Evolutionary conservation across 2,797 vertebrate species (phyloP), one percentile per base, ranked within the genome.

Genomic region (Labeo calbasu): DNA sequence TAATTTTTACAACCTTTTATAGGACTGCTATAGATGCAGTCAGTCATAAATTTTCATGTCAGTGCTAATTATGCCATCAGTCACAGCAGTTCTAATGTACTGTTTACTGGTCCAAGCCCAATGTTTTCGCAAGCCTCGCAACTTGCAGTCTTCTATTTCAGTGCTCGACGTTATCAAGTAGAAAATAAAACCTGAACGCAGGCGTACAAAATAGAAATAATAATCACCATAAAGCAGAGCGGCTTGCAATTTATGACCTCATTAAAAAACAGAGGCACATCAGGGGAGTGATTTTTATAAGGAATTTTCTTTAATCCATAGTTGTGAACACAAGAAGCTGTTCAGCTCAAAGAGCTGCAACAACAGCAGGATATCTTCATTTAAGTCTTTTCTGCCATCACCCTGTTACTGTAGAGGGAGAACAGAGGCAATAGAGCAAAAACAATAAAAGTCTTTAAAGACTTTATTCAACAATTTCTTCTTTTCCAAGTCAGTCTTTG

Each of bases 191-290:
- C 43, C 80, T 53, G 75, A 86, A 85, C 5, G 83, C 77, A 85
- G 53, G 85, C 43, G 3, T 79, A 85, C 75, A 88, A 61, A 88
- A 88, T 36, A 84, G 36, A 86, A 89, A 90, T 82, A 86, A 86
- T 84, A 87, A 85, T 79, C 61, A 32, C 53, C 59, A 85, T 83
- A 83, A 65, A 91, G 78, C 72, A 84, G 85, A 89, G 83, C 28
- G 25, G 66, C 84, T 84, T 82, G 69, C 40, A 84, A 89, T 88
- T 86, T 90, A 88, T 89, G 83, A 86, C 86, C 87, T 87, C 85
- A 87, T 90, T 91, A 88, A 91, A 88, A 90, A 83, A 79, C 55
- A 15, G 84, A 77, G 57, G 89, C 85, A 88, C 85, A 88, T 87
- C 91, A 87, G 59, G 78, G 71, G 84, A 88, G 80, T 82, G 80